Conservation (phyloP, 1,140 invertebrate genomes). For the Mercenaria mercenaria region DNA sequence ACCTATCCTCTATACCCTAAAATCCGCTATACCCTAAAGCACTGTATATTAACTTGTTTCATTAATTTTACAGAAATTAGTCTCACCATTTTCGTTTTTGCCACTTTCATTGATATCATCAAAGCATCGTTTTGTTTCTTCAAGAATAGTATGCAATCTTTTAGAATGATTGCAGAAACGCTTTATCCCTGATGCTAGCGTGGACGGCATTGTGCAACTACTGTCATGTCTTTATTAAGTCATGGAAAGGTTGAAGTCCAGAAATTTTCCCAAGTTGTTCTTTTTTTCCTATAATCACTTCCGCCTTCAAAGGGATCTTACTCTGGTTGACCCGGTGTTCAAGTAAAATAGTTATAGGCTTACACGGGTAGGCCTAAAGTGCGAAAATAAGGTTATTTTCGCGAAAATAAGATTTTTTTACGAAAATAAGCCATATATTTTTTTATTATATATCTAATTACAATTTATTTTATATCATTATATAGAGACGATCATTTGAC, state of each 20-base stretch:
- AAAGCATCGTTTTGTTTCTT: constrained; percentile 74
- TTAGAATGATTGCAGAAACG: constrained; percentile 69
- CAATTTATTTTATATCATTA: too few species aligned
- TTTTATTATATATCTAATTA: too few species aligned
- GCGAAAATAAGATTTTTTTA: too few species aligned
- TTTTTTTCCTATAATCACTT: not conserved
- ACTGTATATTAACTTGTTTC: too few species aligned
- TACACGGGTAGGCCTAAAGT: too few species aligned
- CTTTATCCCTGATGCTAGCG: constrained; percentile 65
- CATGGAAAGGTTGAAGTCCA: constrained; percentile 43
- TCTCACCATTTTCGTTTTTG: constrained; percentile 71
- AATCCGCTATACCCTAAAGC: too few species aligned
- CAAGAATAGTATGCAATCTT: constrained; percentile 68
- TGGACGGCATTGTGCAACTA: constrained; percentile 39
- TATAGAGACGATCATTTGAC: too few species aligned
- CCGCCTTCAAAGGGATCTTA: not conserved
- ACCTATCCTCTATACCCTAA: too few species aligned
- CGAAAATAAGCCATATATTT: too few species aligned
- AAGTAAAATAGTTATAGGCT: too few species aligned
- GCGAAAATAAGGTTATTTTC: too few species aligned
- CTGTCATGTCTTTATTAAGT: not conserved
- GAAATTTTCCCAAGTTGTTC: not conserved
- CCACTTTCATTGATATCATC: constrained; percentile 74
- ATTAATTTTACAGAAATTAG: not conserved
- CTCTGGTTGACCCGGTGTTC: not conserved